Conservation (phyloP, 2,888 invertebrate genomes). For the Ctena decussata region DNA sequence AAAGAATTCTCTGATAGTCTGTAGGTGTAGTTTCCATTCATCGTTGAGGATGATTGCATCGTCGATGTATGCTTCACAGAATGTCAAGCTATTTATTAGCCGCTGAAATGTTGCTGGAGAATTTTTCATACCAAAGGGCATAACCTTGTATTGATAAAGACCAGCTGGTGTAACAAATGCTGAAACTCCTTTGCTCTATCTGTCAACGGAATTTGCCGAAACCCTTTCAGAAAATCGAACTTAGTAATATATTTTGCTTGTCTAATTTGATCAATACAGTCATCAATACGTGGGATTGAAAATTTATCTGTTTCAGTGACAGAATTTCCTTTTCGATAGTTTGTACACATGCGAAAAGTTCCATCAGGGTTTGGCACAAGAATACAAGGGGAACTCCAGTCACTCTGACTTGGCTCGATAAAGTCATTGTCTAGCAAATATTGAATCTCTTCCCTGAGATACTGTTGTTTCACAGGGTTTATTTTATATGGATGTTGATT, state of each 20-base stretch:
- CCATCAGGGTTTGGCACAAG: slow-evolving; percentile 58
- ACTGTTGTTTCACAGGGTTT: slow-evolving; percentile 44
- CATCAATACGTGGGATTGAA: slow-evolving; percentile 68
- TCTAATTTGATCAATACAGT: slow-evolving; percentile 70
- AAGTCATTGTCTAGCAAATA: slow-evolving; percentile 69
- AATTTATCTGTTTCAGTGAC: slow-evolving; percentile 68
- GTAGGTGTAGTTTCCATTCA: slow-evolving; percentile 42
- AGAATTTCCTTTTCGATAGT: slow-evolving; percentile 65
- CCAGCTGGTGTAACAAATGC: slow-evolving; percentile 63
- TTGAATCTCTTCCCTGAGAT: slow-evolving; percentile 50
- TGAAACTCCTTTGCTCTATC: slow-evolving; percentile 63
- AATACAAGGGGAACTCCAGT: slow-evolving; percentile 69
- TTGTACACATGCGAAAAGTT: slow-evolving; percentile 63
- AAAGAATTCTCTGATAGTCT: slow-evolving; percentile 10
- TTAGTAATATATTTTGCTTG: slow-evolving; percentile 65
- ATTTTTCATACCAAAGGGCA: slow-evolving; percentile 69
- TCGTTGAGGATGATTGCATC: slow-evolving; percentile 36
- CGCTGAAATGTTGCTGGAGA: slow-evolving; percentile 62
- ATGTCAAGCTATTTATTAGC: slow-evolving; percentile 42
- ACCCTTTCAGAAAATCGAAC: slow-evolving; percentile 62
- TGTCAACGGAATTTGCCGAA: slow-evolving; percentile 56
- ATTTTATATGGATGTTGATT: slow-evolving; percentile 63
- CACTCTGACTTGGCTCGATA: slow-evolving; percentile 34
- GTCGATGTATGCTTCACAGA: slow-evolving; percentile 60
- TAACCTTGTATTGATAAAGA: slow-evolving; percentile 60